Evolutionary conservation across 2,888 invertebrate species (phyloP), one percentile per base, ranked within the genome.

Genomic region (Dexiosoma caninum): DNA sequence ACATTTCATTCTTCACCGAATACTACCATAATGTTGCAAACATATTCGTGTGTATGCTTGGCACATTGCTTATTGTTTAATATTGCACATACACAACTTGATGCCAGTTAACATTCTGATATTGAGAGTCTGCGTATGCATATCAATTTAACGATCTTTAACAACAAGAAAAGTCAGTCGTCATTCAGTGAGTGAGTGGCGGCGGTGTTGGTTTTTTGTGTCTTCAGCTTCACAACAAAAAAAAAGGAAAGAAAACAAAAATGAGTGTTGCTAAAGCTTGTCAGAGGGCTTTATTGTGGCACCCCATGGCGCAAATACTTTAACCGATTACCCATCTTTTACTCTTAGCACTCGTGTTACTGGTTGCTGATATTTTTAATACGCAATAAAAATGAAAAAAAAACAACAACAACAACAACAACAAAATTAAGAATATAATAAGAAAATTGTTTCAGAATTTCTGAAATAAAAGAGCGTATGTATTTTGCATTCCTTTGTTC

Each of bases 261-360:
- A 81, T 81, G 77, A 81, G 78, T 67, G 66, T 75, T 79, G 69
- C 69, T 78, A 37, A 78, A 75, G 75, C 78, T 78, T 83, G 83
- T 82, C 81, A 81, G 72, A 82, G 75, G 81, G 77, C 67, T 59
- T 69, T 74, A 81, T 77, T 81, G 81, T 78, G 83, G 82, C 84
- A 84, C 85, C 85, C 85, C 84, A 82, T 83, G 84, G 84, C 74
- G 84, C 84, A 83, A 83, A 85, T 85, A 83, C 85, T 84, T 83
- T 72, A 83, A 77, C 81, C 83, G 83, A 84, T 84, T 84, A 83
- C 81, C 81, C 77, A 84, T 83, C 83, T 82, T 70, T 69, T 49
- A 57, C 70, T 70, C 70, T 71, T 81, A 72, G 77, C 81, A 80
- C 81, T 82, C 79, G 69, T 35, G 30, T 77, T 76, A 76, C 74